These are phyloP conservation scores for Calliphora vicina DNA, from an alignment of 1,140 invertebrate genomes.

Conservation along the genomic window DNA sequence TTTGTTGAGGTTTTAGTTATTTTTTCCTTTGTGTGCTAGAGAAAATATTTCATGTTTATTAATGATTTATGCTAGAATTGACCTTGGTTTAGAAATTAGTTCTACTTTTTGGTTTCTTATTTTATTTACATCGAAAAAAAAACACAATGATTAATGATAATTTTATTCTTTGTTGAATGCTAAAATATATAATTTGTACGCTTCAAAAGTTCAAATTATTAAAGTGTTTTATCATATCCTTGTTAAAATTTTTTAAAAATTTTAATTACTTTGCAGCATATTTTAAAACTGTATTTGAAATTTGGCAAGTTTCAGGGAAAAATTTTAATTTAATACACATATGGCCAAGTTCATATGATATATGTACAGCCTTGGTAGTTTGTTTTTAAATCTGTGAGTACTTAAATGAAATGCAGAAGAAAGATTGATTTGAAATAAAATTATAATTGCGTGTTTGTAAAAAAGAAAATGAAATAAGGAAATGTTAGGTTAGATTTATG, in stretches of 20 bases:
- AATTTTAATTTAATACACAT: too few relatives aligned
- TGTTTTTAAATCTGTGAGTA: too few relatives aligned
- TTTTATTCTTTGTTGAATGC: conserved; percentile 1
- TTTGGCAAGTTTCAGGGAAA: not conserved
- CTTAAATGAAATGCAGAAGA: too few relatives aligned
- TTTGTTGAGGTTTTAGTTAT: not conserved
- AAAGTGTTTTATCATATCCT: not conserved
- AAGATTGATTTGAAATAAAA: too few relatives aligned
- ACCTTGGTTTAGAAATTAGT: conserved; percentile 9
- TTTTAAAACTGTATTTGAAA: too few relatives aligned
- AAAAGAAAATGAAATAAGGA: too few relatives aligned
- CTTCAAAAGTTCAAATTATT: not conserved
- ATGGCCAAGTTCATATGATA: too few relatives aligned
- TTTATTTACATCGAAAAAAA: not conserved
- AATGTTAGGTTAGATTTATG: too few relatives aligned
- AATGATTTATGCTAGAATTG: conserved; percentile 13
- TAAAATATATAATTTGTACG: conserved; percentile 2
- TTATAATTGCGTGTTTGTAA: too few relatives aligned
- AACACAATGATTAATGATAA: not conserved
- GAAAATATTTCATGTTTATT: conserved; percentile 2
- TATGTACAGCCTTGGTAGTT: too few relatives aligned
- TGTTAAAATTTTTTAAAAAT: not conserved
- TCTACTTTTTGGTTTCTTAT: not conserved
- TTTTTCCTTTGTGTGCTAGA: not conserved
- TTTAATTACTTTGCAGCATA: not conserved